These are phyloP conservation scores for Lycocerus yunnanus DNA, from an alignment of 2,888 invertebrate genomes.

Conservation along the genomic window DNA sequence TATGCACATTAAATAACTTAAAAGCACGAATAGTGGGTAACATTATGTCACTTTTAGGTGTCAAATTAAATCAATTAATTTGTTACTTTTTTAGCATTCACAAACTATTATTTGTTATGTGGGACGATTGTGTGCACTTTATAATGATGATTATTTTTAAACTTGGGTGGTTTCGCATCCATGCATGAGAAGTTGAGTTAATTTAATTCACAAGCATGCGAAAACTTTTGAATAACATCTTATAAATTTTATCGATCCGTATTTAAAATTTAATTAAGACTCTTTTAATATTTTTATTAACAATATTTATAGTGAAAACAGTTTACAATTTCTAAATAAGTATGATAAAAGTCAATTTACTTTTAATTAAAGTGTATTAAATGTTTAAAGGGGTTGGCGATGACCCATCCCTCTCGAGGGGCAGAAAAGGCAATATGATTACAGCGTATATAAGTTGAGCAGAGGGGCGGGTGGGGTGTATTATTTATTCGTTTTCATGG, in stretches of 20 bases:
- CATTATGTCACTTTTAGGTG: neutral
- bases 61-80: neutral
- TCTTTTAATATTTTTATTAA: neutral
- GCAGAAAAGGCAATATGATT: constrained; percentile 41
- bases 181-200: neutral
- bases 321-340: constrained; percentile 7
- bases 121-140: neutral
- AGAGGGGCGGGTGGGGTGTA: constrained; percentile 43
- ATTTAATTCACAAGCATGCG: neutral
- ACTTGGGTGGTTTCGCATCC: neutral
- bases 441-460: constrained; percentile 37
- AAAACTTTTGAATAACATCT: neutral
- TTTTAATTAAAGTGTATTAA: constrained; percentile 31
- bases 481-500: constrained; percentile 59
- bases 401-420: constrained; percentile 24
- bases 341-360: constrained; percentile 28
- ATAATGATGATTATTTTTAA: neutral
- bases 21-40: neutral
- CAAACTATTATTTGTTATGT: no score
- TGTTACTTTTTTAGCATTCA: no score
- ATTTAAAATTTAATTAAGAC: neutral
- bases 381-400: constrained; percentile 26
- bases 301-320: neutral
- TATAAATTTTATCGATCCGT: neutral
- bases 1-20: neutral